These are phyloP conservation scores for Panthera tigris DNA, from an alignment of 2,113 vertebrate species.

Conservation along the genomic window DNA sequence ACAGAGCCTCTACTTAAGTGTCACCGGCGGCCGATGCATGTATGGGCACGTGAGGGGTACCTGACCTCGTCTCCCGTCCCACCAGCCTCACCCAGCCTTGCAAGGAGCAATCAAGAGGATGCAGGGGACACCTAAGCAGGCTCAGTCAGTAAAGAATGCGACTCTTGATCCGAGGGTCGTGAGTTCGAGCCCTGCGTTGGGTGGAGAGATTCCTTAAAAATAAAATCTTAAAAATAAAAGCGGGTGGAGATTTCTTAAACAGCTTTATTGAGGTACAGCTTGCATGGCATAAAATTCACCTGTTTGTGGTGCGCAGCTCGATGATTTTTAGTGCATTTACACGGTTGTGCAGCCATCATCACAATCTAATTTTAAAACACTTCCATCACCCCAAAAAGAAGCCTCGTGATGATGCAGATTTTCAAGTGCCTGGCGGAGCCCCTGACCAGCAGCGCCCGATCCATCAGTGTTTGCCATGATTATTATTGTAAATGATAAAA, in stretches of 20 bases:
- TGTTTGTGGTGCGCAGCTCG: neutral
- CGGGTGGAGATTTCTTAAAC: neutral
- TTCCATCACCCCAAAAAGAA: neutral
- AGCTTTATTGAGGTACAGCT: neutral
- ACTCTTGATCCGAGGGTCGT: neutral
- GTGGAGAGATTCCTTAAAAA: neutral
- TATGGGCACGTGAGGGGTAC: neutral
- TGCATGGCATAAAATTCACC: neutral
- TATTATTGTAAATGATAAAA: neutral
- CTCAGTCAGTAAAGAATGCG: neutral
- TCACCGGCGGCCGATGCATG: fast-evolving
- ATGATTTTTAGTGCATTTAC: neutral
- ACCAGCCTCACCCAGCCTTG: too few species aligned
- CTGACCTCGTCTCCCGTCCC: neutral
- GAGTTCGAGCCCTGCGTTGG: neutral
- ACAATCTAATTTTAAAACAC: constrained; percentile 54
- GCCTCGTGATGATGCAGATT: neutral
- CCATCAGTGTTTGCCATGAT: neutral
- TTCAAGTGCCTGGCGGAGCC: neutral
- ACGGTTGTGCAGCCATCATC: neutral
- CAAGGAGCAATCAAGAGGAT: neutral
- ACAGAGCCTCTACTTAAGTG: neutral
- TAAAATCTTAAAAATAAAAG: neutral
- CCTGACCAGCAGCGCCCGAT: neutral
- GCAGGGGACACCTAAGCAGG: neutral